Evolutionary conservation across 2,888 invertebrate genomes (phyloP).

Genomic region (Cosmia pyralina): DNA sequence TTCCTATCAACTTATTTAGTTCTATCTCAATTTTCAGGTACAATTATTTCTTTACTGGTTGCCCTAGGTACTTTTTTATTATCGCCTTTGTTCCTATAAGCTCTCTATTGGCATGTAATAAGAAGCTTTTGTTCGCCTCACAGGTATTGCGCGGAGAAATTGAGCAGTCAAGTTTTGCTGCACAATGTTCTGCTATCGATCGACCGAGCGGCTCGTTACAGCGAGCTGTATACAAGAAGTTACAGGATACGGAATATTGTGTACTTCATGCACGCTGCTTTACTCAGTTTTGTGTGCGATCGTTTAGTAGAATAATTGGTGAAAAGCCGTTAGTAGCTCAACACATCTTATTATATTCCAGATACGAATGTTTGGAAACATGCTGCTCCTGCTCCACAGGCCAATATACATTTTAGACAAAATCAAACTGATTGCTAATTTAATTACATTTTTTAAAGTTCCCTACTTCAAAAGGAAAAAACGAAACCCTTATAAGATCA

Average conservation of each 20-base stretch:
- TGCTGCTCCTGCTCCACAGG: neutral
- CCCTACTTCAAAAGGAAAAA: no score
- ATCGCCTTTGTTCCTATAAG: slow-evolving; percentile 12
- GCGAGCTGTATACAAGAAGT: neutral
- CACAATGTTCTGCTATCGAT: slow-evolving; percentile 27
- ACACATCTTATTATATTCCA: neutral
- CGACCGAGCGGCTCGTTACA: slow-evolving; percentile 4
- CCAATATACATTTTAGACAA: neutral
- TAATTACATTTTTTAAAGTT: neutral
- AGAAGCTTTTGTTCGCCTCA: slow-evolving; percentile 9
- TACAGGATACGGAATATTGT: neutral
- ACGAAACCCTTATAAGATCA: no score
- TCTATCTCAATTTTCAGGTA: neutral
- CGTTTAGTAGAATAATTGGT: neutral
- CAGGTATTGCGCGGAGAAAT: slow-evolving; percentile 20
- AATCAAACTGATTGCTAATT: neutral
- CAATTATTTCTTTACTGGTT: slow-evolving; percentile 5
- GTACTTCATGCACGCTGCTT: neutral
- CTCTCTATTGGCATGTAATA: slow-evolving; percentile 14
- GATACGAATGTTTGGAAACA: neutral
- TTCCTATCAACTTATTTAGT: neutral
- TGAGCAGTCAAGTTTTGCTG: slow-evolving; percentile 25
- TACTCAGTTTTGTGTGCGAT: neutral
- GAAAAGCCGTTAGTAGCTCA: no score
- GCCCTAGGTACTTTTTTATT: slow-evolving; percentile 13